A percentile compares a stretch with the other conserved stretches of the same genome.
phyloP scores from a whole-genome alignment of 2,888 invertebrate genomes.

The Ophion ventricosus region DNA sequence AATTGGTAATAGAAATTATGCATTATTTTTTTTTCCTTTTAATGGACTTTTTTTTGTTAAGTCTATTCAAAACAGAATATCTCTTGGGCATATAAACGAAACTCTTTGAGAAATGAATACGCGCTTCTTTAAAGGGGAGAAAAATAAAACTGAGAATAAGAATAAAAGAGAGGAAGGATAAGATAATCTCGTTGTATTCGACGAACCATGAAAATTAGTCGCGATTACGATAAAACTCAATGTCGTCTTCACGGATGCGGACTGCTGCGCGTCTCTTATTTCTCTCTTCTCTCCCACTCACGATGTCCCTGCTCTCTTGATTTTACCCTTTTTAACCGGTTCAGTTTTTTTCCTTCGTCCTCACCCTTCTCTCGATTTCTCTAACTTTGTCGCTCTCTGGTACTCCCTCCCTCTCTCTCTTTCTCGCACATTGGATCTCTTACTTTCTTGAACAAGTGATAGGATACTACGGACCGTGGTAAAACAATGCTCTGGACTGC shows the following conservation, averaged over 20 bases:
- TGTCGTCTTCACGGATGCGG: slow-evolving; percentile 25
- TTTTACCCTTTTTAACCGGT: background rate
- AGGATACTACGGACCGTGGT: slow-evolving; percentile 41
- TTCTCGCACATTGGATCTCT: background rate
- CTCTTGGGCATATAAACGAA: background rate
- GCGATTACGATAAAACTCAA: slow-evolving; percentile 49
- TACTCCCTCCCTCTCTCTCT: background rate
- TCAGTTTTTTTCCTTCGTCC: slow-evolving; percentile 12
- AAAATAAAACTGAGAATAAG: slow-evolving; percentile 7
- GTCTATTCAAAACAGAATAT: background rate
- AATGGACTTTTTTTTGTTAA: too few species aligned
- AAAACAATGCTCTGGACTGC: slow-evolving; percentile 54
- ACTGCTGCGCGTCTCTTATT: slow-evolving; percentile 24
- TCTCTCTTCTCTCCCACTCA: slow-evolving; percentile 29
- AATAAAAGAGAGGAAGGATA: slow-evolving; percentile 19
- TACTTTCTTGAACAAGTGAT: slow-evolving; percentile 24
- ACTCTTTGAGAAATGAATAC: slow-evolving; percentile 8
- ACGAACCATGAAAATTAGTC: slow-evolving; percentile 55
- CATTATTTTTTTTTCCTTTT: background rate
- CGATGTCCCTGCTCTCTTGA: background rate
- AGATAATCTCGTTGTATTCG: slow-evolving; percentile 37
- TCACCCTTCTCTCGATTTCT: background rate
- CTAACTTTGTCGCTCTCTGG: background rate
- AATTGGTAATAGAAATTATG: background rate
- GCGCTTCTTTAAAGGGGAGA: slow-evolving; percentile 1